phyloP scores from a whole-genome alignment of 2,113 vertebrate species.

The Stigmatopora nigra region DNA sequence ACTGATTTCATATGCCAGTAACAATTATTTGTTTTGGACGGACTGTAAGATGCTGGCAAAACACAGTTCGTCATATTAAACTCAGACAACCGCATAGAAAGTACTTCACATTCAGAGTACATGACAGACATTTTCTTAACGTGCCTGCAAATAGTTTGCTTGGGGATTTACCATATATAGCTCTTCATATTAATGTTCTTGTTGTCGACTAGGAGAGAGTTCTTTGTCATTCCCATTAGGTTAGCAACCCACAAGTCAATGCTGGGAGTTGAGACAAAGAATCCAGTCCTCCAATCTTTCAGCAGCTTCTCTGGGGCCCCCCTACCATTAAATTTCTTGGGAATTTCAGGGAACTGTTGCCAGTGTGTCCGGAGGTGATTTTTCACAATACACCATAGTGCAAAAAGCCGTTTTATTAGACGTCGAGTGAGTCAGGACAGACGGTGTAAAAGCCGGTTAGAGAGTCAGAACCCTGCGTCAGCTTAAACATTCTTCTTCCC shows the following conservation, averaged over 20 bases:
- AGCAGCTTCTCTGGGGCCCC: constrained; percentile 6
- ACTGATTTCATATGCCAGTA: constrained; percentile 40
- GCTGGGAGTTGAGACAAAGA: neutral
- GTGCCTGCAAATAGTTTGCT: constrained; percentile 18
- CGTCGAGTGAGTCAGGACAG: constrained; percentile 28
- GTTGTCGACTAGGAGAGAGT: constrained; percentile 37
- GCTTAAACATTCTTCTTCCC: constrained; percentile 3
- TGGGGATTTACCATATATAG: constrained; percentile 36
- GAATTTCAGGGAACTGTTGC: constrained; percentile 7
- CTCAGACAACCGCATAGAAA: constrained; percentile 6
- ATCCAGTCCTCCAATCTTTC: constrained; percentile 3
- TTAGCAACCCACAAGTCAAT: constrained; percentile 11
- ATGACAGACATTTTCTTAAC: constrained; percentile 11
- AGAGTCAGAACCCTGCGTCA: constrained; percentile 28
- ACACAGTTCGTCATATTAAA: constrained; percentile 23
- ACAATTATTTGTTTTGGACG: constrained; percentile 29
- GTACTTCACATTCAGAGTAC: constrained; percentile 6
- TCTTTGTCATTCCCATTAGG: constrained; percentile 8
- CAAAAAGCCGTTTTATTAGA: constrained; percentile 20
- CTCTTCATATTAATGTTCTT: constrained; percentile 16
- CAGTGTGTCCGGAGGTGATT: neutral
- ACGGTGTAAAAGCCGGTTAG: constrained; percentile 3
- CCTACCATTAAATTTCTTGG: neutral
- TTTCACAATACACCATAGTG: neutral
- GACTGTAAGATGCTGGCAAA: constrained; percentile 14